phyloP scores from a whole-genome alignment of 2,797 vertebrate genomes.

The Ceyx erithaca region DNA sequence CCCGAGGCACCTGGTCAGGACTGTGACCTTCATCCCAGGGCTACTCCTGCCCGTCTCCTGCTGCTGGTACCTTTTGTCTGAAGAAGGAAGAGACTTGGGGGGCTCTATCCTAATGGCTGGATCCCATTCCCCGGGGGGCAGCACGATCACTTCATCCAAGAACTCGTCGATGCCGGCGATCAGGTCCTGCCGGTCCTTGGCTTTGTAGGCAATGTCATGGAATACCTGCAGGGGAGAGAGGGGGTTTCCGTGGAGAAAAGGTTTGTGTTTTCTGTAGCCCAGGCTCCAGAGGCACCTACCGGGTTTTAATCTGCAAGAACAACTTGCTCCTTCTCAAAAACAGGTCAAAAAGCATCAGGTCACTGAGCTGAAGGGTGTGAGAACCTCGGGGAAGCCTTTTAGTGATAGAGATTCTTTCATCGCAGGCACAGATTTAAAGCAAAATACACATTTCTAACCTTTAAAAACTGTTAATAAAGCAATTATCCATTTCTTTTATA shows the following conservation, averaged over 20 bases:
- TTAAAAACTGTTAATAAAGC: background rate
- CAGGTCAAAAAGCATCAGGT: background rate
- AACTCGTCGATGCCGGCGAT: constrained; percentile 97
- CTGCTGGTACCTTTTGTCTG: constrained; percentile 90
- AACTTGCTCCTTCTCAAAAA: background rate
- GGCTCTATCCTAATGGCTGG: constrained; percentile 98
- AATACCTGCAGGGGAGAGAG: constrained; percentile 86
- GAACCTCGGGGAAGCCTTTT: background rate
- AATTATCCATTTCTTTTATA: background rate
- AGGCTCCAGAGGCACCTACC: background rate
- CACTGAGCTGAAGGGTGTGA: background rate
- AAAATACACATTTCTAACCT: background rate
- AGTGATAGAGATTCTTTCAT: background rate
- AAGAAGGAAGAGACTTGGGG: constrained; percentile 93
- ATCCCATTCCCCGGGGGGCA: constrained; percentile 98
- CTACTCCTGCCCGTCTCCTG: background rate
- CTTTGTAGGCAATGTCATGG: constrained; percentile 98
- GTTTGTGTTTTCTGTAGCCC: background rate
- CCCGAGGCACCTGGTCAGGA: background rate
- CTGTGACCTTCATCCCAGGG: background rate
- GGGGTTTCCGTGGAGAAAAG: background rate
- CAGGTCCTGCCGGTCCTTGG: constrained; percentile 95
- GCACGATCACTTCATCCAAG: constrained; percentile 97
- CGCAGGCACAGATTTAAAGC: background rate
- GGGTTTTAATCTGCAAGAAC: background rate